Evolutionary conservation across 2,888 invertebrate genomes (phyloP).

Genomic region (Metalampra italica): DNA sequence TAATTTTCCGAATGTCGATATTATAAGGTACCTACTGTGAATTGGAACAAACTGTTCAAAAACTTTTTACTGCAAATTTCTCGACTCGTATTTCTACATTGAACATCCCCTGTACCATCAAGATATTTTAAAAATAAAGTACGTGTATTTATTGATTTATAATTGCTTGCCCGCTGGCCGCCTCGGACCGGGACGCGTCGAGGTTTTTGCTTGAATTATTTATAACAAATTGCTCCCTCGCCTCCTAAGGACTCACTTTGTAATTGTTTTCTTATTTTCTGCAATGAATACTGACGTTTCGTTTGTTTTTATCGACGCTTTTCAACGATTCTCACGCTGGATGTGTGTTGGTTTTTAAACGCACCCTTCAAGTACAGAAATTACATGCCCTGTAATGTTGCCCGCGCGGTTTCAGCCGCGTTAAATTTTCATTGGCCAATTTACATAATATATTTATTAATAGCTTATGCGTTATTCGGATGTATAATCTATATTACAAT

Average conservation of each 20-base stretch:
- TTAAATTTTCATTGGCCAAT: too few species aligned
- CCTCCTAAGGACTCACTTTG: constrained; percentile 29
- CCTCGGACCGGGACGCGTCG: constrained; percentile 15
- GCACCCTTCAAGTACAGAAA: too few species aligned
- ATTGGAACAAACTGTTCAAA: too few species aligned
- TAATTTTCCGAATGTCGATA: too few species aligned
- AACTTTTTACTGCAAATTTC: background rate
- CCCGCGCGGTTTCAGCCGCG: too few species aligned
- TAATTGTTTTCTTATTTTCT: constrained; percentile 22
- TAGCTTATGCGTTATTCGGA: too few species aligned
- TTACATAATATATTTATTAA: too few species aligned
- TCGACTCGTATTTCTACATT: too few species aligned
- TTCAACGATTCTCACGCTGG: constrained; percentile 5
- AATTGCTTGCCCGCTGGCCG: constrained; percentile 30
- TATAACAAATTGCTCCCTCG: constrained; percentile 37
- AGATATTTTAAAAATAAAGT: constrained; percentile 30
- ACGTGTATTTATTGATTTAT: constrained; percentile 36
- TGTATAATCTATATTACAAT: too few species aligned
- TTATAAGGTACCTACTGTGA: too few species aligned
- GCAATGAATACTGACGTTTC: constrained; percentile 23
- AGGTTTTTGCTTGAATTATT: constrained; percentile 41
- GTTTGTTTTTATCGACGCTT: constrained; percentile 13
- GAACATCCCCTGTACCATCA: background rate
- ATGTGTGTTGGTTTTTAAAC: constrained; percentile 4
- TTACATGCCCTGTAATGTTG: background rate